Conservation (phyloP, 1,140 invertebrate species). For the Mya arenaria region DNA sequence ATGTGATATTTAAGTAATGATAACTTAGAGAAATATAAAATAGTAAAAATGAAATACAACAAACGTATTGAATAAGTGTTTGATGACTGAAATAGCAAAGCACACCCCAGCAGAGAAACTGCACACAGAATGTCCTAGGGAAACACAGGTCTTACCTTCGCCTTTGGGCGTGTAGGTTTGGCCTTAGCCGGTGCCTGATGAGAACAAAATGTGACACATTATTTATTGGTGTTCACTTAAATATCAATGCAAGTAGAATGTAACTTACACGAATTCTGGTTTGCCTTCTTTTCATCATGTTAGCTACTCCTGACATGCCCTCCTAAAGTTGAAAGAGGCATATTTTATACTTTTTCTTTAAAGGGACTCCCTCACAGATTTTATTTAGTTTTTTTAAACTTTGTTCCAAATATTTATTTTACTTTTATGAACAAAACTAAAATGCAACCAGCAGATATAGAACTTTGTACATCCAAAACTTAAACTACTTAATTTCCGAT, state of each 20-base stretch:
- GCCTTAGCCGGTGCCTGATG: conserved; percentile 39
- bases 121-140: background rate
- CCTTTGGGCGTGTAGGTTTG: conserved; percentile 15
- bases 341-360: too few relatives aligned
- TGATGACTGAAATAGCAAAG: background rate
- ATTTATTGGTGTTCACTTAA: background rate
- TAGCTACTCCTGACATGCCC: conserved; percentile 36
- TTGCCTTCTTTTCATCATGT: conserved; percentile 40
- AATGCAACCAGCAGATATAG: too few relatives aligned
- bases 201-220: background rate
- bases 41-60: background rate
- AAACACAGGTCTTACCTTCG: conserved; percentile 25
- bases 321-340: too few relatives aligned
- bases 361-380: too few relatives aligned
- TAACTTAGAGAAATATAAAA: background rate
- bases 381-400: too few relatives aligned
- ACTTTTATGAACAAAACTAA: too few relatives aligned
- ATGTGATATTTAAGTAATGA: background rate
- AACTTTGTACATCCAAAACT: too few relatives aligned
- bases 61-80: background rate
- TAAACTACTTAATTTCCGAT: background rate
- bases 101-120: background rate
- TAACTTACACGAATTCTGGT: conserved; percentile 47
- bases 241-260: background rate
- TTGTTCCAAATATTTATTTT: too few relatives aligned